These are phyloP conservation scores for Crypturellus tataupa DNA, from an alignment of 2,797 vertebrate genomes.

Conservation along the genomic window DNA sequence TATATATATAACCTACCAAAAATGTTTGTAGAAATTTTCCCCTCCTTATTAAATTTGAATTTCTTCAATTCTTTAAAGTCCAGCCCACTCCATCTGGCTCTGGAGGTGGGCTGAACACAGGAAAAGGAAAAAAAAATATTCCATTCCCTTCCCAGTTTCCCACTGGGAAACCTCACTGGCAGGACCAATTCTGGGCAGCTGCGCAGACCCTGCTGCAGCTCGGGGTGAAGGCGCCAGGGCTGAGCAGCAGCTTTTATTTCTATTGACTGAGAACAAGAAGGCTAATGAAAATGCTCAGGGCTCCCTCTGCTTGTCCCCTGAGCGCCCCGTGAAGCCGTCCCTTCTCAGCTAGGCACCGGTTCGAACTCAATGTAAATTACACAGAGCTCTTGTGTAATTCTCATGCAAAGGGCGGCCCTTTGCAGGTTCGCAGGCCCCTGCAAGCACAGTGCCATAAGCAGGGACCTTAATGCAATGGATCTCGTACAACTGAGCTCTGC, in stretches of 20 bases:
- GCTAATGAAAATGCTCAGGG: not conserved
- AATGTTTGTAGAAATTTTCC: not conserved
- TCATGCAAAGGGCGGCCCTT: not conserved
- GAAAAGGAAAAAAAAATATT: not conserved
- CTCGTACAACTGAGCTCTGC: slow-evolving; percentile 15
- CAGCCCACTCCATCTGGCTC: slow-evolving; percentile 26
- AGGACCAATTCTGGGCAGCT: not conserved
- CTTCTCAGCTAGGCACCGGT: not conserved
- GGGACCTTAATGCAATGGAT: not conserved
- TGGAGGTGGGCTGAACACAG: not conserved
- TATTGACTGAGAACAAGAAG: not conserved
- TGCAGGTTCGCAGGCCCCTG: not conserved
- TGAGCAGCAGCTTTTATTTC: slow-evolving; percentile 16
- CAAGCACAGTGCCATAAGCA: not conserved
- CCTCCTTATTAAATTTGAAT: not conserved
- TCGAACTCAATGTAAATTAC: not conserved
- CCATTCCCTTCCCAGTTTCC: not conserved
- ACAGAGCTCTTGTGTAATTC: not conserved
- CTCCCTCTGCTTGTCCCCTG: not conserved
- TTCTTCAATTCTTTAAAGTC: slow-evolving; percentile 20
- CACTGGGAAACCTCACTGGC: not conserved
- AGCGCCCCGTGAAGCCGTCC: not conserved
- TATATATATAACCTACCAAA: not conserved
- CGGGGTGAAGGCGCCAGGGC: not conserved
- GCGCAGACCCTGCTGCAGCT: not conserved